Percentiles rank a stretch among this genome's conserved stretches.
These are phyloP conservation scores for Tachycineta bicolor DNA, from an alignment of 2,113 vertebrate genomes.

Conservation along the genomic window DNA sequence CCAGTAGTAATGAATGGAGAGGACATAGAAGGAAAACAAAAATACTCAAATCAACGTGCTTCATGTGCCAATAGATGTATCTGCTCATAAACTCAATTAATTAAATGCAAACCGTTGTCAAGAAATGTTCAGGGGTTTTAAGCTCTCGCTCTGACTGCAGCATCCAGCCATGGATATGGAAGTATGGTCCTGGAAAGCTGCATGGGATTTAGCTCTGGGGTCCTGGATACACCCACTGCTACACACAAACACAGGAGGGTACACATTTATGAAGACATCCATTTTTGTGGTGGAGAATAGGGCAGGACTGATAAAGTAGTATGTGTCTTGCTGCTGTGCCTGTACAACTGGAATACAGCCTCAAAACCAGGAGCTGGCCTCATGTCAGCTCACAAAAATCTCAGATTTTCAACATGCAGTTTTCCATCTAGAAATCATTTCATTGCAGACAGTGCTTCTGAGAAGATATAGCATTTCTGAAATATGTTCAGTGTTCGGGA, in stretches of 20 bases:
- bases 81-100: background rate
- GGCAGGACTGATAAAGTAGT: background rate
- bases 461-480: background rate
- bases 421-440: background rate
- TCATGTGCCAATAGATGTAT: background rate
- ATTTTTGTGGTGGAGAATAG: background rate
- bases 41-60: background rate
- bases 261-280: background rate
- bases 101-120: background rate
- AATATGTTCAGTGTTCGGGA: background rate
- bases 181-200: background rate
- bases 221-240: background rate
- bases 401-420: accelerated
- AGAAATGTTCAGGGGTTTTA: background rate
- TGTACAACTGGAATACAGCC: background rate
- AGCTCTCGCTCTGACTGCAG: background rate
- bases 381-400: background rate
- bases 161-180: background rate
- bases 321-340: background rate
- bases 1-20: conserved; percentile 12
- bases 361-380: background rate
- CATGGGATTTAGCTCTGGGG: background rate
- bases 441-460: background rate
- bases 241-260: background rate
- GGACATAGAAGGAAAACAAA: conserved; percentile 31